Evolutionary conservation across 2,888 invertebrate genomes (phyloP).

Genomic region (Trachelus iudaicus): DNA sequence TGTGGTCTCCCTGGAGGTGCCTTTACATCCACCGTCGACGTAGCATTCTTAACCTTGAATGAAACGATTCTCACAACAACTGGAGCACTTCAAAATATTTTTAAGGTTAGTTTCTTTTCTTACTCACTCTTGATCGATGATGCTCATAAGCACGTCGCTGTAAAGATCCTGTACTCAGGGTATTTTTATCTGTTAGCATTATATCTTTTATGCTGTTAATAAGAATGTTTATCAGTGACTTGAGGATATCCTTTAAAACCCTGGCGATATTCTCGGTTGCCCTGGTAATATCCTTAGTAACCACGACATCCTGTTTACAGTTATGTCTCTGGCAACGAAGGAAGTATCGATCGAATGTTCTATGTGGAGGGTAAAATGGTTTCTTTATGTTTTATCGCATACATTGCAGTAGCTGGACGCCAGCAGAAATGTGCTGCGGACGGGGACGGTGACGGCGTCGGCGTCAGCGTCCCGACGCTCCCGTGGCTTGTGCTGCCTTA

Average conservation of each 20-base stretch:
- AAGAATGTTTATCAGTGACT: background rate
- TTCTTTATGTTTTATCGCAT: background rate
- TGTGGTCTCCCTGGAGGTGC: slow-evolving; percentile 54
- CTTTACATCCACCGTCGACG: slow-evolving; percentile 51
- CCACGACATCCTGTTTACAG: background rate
- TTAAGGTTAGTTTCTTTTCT: background rate
- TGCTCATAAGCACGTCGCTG: slow-evolving; percentile 48
- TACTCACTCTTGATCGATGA: slow-evolving; percentile 51
- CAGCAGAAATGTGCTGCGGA: background rate
- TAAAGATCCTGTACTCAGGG: slow-evolving; percentile 27
- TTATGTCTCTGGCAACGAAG: background rate
- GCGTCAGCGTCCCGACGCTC: background rate
- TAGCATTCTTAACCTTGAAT: slow-evolving; percentile 50
- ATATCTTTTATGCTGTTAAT: background rate
- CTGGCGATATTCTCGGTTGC: background rate
- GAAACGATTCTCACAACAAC: background rate
- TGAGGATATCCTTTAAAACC: background rate
- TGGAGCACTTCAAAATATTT: background rate
- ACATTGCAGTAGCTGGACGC: background rate
- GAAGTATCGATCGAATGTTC: background rate
- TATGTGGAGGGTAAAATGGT: background rate
- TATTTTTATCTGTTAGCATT: background rate
- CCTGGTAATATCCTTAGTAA: background rate
- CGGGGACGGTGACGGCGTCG: background rate
- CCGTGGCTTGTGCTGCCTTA: slow-evolving; percentile 5